Percentiles rank a stretch among this genome's conserved stretches.
Conservation (phyloP, 2,113 vertebrate species). For the Xenus cinereus region DNA sequence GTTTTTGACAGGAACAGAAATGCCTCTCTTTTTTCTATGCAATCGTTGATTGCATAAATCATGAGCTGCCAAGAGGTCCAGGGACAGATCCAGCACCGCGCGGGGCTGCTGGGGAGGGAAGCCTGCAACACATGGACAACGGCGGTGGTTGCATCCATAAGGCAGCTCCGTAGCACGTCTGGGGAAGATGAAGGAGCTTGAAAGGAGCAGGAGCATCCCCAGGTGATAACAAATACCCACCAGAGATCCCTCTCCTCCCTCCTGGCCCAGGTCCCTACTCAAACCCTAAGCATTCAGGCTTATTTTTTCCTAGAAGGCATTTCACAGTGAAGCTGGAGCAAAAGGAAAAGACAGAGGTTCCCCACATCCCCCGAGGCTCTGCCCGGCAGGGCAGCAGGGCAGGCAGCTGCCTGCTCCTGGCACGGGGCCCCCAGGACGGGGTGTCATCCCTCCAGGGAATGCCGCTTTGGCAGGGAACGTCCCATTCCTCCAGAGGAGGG, state of each 20-base stretch:
- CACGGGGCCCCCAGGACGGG: neutral
- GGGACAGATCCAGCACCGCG: neutral
- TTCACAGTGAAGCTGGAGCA: neutral
- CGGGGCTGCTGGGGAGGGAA: neutral
- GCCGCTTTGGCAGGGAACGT: neutral
- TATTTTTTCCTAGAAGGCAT: neutral
- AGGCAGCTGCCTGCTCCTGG: neutral
- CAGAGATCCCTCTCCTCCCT: neutral
- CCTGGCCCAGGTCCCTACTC: neutral
- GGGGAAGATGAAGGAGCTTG: neutral
- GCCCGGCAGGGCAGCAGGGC: neutral
- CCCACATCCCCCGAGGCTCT: neutral
- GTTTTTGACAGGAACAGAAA: neutral
- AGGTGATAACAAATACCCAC: neutral
- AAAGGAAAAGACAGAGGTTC: neutral
- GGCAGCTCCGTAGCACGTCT: neutral
- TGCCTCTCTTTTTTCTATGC: neutral
- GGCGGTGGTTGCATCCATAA: neutral
- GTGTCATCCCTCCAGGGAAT: neutral
- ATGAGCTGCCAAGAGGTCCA: neutral
- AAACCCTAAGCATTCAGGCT: neutral
- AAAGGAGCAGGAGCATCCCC: neutral
- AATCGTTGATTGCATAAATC: neutral
- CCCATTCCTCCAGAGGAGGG: neutral
- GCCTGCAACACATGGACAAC: accelerated